Evolutionary conservation across 2,888 invertebrate genomes (phyloP), one percentile per base, ranked within the genome.

Genomic region (Achlya flavicornis): DNA sequence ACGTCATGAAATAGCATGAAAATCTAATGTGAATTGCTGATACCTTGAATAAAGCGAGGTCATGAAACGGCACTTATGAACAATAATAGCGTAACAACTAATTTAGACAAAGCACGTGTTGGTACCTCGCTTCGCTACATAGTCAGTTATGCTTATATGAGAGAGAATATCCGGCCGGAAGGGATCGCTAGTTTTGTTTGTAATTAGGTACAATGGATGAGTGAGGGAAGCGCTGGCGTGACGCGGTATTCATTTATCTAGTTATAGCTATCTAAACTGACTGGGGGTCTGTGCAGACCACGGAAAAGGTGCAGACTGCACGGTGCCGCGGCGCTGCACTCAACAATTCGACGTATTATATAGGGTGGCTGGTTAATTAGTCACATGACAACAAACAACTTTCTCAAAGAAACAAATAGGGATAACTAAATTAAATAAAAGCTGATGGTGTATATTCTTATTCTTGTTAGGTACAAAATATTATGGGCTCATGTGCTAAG

Each of bases 171-270:
- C 67, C 70, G 69, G 67, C 66, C 71, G 75, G 68, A 76, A 70
- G 69, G 70, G 68, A 68, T 69, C 65, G 62, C 66, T 69, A 72
- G 73, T 71, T 72, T 70, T 75, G 70, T 76, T 71, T 72, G 61
- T 71, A 72, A 72, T 72, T 74, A 74, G 26, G 26, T 26, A 75
- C 75, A 72, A 74, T 74, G 70, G 58, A 69, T 62, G 67, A 70
- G 65, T 65, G 68, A 60, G 64, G 66, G 67, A 59, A 65, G 62
- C 57, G 58, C 48, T 26, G 26, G 26, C 26, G 26, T 66, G 58
- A 63, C 64, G 61, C 46, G 67, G 38, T 41, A 63, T 63, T 67
- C 63, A 60, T 63, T 58, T 57, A 38, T 4, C 63, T 66, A 66
- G 63, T 58, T 70, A 60, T 61, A 57, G 43, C 58, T 41, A 63